phyloP scores from a whole-genome alignment of 2,888 invertebrate species.

The Eremobia ochroleuca region DNA sequence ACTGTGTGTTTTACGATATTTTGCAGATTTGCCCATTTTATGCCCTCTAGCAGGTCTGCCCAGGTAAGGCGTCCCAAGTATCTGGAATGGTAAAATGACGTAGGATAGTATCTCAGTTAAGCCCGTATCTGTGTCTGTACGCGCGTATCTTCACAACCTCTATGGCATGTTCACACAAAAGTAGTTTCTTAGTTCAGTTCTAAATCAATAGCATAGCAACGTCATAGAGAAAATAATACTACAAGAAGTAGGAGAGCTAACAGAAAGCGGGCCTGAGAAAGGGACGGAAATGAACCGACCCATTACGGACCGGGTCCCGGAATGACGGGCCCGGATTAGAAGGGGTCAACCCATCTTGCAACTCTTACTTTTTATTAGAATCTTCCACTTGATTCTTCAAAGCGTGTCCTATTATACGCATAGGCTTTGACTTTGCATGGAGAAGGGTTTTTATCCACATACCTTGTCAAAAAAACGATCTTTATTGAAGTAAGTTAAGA shows the following conservation, averaged over 20 bases:
- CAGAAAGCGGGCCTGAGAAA: conserved; percentile 42
- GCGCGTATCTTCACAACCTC: background rate
- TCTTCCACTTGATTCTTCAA: conserved; percentile 48
- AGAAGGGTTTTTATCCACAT: conserved; percentile 10
- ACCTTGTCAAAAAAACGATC: conserved; percentile 21
- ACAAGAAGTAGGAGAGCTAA: conserved; percentile 10
- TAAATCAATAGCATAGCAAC: conserved; percentile 17
- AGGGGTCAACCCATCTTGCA: conserved; percentile 35
- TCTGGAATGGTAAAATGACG: background rate
- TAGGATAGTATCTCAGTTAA: background rate
- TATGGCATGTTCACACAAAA: background rate
- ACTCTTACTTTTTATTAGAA: conserved; percentile 48
- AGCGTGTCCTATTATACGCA: conserved; percentile 13
- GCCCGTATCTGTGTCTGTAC: background rate
- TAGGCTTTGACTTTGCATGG: conserved; percentile 18
- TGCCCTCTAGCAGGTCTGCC: background rate
- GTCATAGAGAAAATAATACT: conserved; percentile 31
- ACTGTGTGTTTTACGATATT: background rate
- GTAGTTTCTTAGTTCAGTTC: background rate
- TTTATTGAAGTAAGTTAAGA: background rate
- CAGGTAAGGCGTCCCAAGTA: background rate
- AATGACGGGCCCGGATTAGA: conserved; percentile 38
- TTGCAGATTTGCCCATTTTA: background rate
- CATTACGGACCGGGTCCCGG: conserved; percentile 41
- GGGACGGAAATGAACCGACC: conserved; percentile 55